Base-by-base conservation (phyloP, 2,113 vertebrate genomes). In the Callipepla squamata region DNA sequence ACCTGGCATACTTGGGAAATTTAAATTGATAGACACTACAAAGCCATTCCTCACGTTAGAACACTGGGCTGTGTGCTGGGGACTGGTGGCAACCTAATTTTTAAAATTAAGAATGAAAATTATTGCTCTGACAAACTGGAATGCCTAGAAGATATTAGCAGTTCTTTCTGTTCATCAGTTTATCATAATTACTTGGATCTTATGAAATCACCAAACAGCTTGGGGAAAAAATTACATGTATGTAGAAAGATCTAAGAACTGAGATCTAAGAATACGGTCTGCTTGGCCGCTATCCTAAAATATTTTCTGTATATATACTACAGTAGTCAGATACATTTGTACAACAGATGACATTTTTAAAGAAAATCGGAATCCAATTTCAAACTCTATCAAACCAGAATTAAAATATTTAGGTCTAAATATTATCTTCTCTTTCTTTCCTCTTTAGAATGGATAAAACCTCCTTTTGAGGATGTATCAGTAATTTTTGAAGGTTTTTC, bases 391-490 rank as follows among this genome's bases (percentile, higher is more conserved):
- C 62, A 75, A 57, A 61, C 22, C 11, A 45, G 15, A 75, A 76
- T 67, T 67, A 38, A 55, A 74, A 0, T 53, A 15, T 28, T 36
- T 63, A 57, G 7, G 4, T 47, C 6, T 1, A 51, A 62, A 10
- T n/a, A n/a, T 62, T 62, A 62, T 47, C 11, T 86, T 45, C 90
- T 51, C 38, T 58, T 23, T 51, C 5, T 76, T 94, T 62, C 66
- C 44, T 87, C 69, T 70, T 58, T 91, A 82, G 93, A 93, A 88
- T 22, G 34, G 50, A 69, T 23, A 32, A 88, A 82, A 70, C 70
- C 9, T 95, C 16, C 30, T 76, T 87, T 3, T 11, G 36, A 84
- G 17, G 42, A 22, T 83, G 26, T 65, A 57, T 7, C 55, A 72
- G 34, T 53, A 85, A n/a, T 23, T 87, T 76, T 63, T 40, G 59